Evolutionary conservation across 2,113 vertebrate species (phyloP).

Genomic region (Caranx ignobilis): DNA sequence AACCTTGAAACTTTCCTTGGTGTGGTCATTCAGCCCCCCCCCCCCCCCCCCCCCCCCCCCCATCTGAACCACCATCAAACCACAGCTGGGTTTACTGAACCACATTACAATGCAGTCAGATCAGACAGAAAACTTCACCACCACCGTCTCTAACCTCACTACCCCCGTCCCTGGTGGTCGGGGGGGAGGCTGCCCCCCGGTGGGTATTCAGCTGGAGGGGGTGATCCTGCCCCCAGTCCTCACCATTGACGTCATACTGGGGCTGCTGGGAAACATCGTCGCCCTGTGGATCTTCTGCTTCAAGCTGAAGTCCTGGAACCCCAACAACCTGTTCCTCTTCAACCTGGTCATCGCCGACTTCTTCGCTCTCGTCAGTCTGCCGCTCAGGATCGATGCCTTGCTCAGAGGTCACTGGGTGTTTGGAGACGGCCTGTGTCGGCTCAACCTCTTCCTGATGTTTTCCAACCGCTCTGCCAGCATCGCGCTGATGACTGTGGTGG

Average conservation of each 20-base stretch:
- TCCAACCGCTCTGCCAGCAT: constrained; percentile 83
- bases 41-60: too few relatives aligned
- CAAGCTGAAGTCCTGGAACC: constrained; percentile 77
- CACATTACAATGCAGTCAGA: constrained; percentile 17
- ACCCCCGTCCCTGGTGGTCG: background rate
- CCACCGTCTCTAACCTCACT: background rate
- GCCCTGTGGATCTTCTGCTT: constrained; percentile 85
- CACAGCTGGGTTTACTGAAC: background rate
- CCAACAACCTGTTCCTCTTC: constrained; percentile 80
- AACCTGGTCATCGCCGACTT: constrained; percentile 84
- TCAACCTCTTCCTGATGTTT: constrained; percentile 84
- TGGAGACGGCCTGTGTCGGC: constrained; percentile 67
- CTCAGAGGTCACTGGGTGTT: constrained; percentile 79
- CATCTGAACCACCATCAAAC: background rate
- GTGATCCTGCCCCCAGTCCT: constrained; percentile 75
- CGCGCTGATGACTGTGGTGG: constrained; percentile 80
- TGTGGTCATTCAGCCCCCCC: background rate
- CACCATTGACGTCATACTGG: constrained; percentile 78
- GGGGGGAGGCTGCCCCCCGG: constrained; percentile 61
- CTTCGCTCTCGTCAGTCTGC: constrained; percentile 79
- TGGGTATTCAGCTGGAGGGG: constrained; percentile 74
- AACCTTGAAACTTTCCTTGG: background rate
- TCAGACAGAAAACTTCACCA: constrained; percentile 6
- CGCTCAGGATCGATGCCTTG: constrained; percentile 80
- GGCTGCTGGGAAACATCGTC: constrained; percentile 76